These are phyloP conservation scores for Pachyseris speciosa DNA, from an alignment of 64 coral and sea anemone genomes.

Conservation along the genomic window DNA sequence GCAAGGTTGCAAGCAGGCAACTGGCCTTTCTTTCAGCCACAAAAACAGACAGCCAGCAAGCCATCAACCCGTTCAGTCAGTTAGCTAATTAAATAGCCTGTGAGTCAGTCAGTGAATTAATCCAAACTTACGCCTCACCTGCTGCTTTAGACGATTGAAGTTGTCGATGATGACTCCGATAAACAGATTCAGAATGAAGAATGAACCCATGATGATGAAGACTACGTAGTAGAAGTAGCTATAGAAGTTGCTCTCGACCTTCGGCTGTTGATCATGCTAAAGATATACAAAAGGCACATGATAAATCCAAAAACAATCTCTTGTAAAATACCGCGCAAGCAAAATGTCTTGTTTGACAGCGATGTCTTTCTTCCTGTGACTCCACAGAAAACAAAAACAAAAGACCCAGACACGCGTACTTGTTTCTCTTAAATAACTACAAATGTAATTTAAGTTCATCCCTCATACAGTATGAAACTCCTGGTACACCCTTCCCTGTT, in stretches of 20 bases:
- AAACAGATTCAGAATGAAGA: slow-evolving; percentile 86
- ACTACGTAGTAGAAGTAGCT: slow-evolving; percentile 89
- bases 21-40: background rate
- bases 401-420: too few relatives aligned
- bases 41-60: background rate
- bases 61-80: background rate
- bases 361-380: too few relatives aligned
- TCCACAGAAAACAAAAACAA: too few relatives aligned
- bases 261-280: slow-evolving; percentile 69
- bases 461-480: too few relatives aligned
- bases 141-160: slow-evolving; percentile 91
- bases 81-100: background rate
- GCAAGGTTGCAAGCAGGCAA: background rate
- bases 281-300: background rate
- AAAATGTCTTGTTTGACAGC: too few relatives aligned
- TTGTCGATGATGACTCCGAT: slow-evolving; percentile 97
- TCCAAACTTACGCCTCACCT: slow-evolving; percentile 16
- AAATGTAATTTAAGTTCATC: too few relatives aligned
- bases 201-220: slow-evolving; percentile 90
- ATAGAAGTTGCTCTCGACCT: slow-evolving; percentile 60
- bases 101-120: background rate
- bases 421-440: too few relatives aligned
- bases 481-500: too few relatives aligned
- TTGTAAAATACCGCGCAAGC: background rate
- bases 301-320: background rate